These are phyloP conservation scores for Tachystola acroxantha DNA, from an alignment of 2,888 invertebrate species.

Conservation along the genomic window DNA sequence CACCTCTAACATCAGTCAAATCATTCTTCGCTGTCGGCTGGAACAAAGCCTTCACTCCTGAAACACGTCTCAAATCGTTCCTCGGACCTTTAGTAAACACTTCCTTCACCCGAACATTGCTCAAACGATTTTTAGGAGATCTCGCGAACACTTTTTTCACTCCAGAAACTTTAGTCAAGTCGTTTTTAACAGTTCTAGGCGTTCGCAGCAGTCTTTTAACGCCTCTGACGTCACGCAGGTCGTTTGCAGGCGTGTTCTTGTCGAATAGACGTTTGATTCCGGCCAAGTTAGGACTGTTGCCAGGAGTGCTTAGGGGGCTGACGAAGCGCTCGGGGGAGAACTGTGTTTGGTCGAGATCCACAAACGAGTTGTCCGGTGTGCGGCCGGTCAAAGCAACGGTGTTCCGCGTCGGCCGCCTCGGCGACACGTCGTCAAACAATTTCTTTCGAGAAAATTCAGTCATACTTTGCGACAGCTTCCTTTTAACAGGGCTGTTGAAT, in stretches of 20 bases:
- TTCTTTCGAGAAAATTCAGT: conserved; percentile 53
- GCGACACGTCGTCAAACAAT: conserved; percentile 32
- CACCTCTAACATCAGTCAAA: conserved; percentile 51
- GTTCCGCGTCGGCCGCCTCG: conserved; percentile 27
- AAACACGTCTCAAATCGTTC: conserved; percentile 39
- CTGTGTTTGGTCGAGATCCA: conserved; percentile 25
- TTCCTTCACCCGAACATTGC: conserved; percentile 52
- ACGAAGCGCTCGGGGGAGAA: conserved; percentile 51
- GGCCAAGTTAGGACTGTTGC: conserved; percentile 34
- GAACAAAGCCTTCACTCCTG: conserved; percentile 35
- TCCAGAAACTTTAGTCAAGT: conserved; percentile 54
- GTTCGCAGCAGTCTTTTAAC: conserved; percentile 36
- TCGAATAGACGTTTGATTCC: conserved; percentile 44
- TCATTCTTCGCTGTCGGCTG: conserved; percentile 32
- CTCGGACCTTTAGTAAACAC: conserved; percentile 40
- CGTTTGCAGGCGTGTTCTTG: conserved; percentile 39
- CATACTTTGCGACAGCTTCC: conserved; percentile 71
- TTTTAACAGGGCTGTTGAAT: conserved; percentile 68
- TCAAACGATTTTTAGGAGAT: conserved; percentile 42
- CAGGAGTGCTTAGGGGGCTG: conserved; percentile 48
- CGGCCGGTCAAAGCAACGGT: conserved; percentile 28
- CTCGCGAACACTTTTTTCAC: conserved; percentile 48
- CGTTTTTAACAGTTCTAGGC: conserved; percentile 49
- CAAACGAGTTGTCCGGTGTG: conserved; percentile 30
- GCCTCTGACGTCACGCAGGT: conserved; percentile 38